Evolutionary conservation across 2,888 invertebrate species (phyloP).

Genomic region (Ennomos fuscantarius): DNA sequence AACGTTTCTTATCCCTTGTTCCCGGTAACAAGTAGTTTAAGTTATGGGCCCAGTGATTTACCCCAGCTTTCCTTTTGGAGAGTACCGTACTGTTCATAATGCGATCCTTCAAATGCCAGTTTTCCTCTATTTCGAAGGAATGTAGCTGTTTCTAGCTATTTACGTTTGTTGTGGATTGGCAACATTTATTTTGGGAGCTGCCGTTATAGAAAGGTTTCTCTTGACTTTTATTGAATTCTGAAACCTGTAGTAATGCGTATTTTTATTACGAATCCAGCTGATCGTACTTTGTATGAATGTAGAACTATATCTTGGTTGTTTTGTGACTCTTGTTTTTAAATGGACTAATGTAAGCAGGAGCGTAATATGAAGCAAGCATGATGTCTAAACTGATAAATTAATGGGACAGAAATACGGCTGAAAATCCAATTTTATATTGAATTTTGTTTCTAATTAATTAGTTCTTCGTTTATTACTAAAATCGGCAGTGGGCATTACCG

Average conservation of each 20-base stretch:
- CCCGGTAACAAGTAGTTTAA: constrained; percentile 34
- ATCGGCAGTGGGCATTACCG: no score
- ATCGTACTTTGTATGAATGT: no score
- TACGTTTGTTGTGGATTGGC: constrained; percentile 11
- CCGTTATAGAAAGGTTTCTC: constrained; percentile 17
- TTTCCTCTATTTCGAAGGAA: constrained; percentile 29
- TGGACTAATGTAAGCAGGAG: no score
- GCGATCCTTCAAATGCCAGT: constrained; percentile 37
- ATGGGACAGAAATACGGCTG: no score
- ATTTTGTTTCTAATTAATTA: no score
- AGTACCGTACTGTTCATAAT: constrained; percentile 37
- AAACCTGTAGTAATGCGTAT: neutral
- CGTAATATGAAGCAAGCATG: no score
- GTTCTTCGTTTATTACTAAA: no score
- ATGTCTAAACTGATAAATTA: no score
- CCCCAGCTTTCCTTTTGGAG: constrained; percentile 35
- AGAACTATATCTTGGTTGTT: no score
- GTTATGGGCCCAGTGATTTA: constrained; percentile 30
- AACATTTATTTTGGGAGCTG: constrained; percentile 10
- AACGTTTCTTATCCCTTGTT: constrained; percentile 38
- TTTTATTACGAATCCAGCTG: neutral
- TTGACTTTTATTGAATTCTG: constrained; percentile 1
- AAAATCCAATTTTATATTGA: no score
- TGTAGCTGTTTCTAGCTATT: constrained; percentile 20
- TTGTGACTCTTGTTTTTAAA: no score